These are phyloP conservation scores for Cremastinae sp. DNA, from an alignment of 2,888 invertebrate species.

Conservation along the genomic window DNA sequence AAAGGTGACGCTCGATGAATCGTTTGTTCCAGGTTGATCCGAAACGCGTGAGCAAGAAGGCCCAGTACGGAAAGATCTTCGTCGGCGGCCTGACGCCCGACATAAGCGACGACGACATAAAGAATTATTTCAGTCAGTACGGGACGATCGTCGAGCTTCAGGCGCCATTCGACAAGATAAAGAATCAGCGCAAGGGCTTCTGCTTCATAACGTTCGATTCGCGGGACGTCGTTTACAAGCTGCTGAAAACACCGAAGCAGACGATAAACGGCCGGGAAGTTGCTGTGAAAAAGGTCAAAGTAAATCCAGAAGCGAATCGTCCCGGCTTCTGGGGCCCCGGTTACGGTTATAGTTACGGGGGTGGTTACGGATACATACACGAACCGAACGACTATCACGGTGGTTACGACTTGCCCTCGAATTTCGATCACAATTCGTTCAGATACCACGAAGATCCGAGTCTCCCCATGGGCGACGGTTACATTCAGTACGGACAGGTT, in stretches of 20 bases:
- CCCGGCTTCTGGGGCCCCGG: constrained; percentile 78
- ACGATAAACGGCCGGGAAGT: constrained; percentile 84
- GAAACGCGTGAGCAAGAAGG: constrained; percentile 85
- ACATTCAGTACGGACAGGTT: constrained; percentile 69
- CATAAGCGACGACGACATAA: constrained; percentile 84
- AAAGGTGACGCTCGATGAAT: too few relatives aligned
- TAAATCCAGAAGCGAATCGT: constrained; percentile 81
- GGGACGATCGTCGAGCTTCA: constrained; percentile 85
- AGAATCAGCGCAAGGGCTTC: constrained; percentile 84
- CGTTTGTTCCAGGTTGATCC: constrained; percentile 82
- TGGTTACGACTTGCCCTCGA: constrained; percentile 79
- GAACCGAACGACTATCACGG: constrained; percentile 77
- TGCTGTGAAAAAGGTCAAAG: constrained; percentile 82
- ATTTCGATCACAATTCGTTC: constrained; percentile 74
- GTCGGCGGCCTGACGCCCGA: constrained; percentile 85
- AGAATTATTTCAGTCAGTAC: constrained; percentile 83
- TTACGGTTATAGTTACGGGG: constrained; percentile 76
- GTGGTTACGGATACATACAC: constrained; percentile 77
- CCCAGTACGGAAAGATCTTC: constrained; percentile 84
- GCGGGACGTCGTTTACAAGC: constrained; percentile 83
- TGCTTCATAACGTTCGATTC: constrained; percentile 86
- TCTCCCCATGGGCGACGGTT: constrained; percentile 77
- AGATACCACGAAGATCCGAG: constrained; percentile 59
- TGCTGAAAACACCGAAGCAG: constrained; percentile 83
- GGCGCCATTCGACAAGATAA: constrained; percentile 85